Evolutionary conservation across 2,888 invertebrate species (phyloP).

Genomic region (Oscheius myriophilus): DNA sequence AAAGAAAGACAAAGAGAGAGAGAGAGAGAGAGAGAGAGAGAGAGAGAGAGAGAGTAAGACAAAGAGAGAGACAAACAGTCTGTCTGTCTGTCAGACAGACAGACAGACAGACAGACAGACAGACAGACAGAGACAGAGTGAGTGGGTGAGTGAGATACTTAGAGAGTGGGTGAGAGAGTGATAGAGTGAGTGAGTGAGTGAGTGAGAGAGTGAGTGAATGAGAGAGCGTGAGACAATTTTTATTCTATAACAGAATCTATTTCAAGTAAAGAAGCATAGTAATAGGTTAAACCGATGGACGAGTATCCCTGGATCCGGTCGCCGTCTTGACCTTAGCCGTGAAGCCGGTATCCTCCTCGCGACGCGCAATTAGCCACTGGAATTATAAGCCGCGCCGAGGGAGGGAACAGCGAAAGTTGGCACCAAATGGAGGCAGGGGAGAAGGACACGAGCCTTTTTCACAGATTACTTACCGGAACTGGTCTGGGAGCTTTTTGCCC

Average conservation of each 20-base stretch:
- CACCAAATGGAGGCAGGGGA: too few species aligned
- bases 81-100: too few species aligned
- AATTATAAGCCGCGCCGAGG: slow-evolving; percentile 22
- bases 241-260: background rate
- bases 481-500: too few species aligned
- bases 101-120: too few species aligned
- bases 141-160: background rate
- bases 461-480: too few species aligned
- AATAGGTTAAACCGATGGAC: slow-evolving; percentile 7
- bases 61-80: too few species aligned
- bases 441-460: too few species aligned
- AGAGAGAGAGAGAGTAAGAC: background rate
- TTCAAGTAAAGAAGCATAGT: background rate
- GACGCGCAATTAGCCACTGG: slow-evolving; percentile 26
- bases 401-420: slow-evolving; percentile 17
- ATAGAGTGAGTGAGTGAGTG: slow-evolving; percentile 2
- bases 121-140: background rate
- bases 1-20: background rate
- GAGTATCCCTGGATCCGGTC: slow-evolving; percentile 20
- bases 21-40: background rate
- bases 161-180: background rate
- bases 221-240: background rate
- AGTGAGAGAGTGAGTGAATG: too few species aligned
- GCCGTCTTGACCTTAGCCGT: slow-evolving; percentile 28
- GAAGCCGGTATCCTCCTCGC: slow-evolving; percentile 23